Conservation (phyloP, 2,113 vertebrate species). For the Mesocricetus auratus region DNA sequence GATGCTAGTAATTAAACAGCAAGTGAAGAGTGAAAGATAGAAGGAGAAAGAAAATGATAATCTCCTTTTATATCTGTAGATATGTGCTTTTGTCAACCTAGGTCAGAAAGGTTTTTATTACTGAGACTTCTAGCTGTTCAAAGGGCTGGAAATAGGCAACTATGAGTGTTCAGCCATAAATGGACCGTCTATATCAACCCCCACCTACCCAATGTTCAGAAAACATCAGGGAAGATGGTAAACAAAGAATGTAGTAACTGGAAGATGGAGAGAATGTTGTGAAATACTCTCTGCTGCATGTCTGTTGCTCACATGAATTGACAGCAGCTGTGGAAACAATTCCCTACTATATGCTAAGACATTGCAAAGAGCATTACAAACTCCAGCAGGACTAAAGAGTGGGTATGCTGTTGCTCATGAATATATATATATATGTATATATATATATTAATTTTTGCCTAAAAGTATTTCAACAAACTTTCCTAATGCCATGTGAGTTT, state of each 20-base stretch:
- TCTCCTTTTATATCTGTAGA: neutral
- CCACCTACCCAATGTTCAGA: neutral
- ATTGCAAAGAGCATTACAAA: neutral
- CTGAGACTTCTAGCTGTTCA: neutral
- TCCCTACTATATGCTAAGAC: neutral
- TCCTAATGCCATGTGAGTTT: neutral
- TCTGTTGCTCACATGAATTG: neutral
- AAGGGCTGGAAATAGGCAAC: neutral
- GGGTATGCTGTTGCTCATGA: neutral
- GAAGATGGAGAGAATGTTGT: neutral
- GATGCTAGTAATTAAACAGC: neutral
- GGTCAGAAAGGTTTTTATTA: neutral
- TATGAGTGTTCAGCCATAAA: neutral
- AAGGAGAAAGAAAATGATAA: neutral
- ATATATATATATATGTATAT: neutral
- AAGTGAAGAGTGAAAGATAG: neutral
- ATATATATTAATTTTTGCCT: neutral
- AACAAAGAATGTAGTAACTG: neutral
- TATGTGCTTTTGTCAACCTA: neutral
- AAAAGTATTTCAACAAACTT: slow-evolving; percentile 27
- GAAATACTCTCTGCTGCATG: neutral
- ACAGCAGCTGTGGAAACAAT: neutral
- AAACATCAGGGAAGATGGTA: neutral
- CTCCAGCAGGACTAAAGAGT: neutral
- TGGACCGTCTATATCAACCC: neutral